Evolutionary conservation across 2,888 invertebrate genomes (phyloP), one percentile per base, ranked within the genome.

Genomic region (Amblyteles armatorius): DNA sequence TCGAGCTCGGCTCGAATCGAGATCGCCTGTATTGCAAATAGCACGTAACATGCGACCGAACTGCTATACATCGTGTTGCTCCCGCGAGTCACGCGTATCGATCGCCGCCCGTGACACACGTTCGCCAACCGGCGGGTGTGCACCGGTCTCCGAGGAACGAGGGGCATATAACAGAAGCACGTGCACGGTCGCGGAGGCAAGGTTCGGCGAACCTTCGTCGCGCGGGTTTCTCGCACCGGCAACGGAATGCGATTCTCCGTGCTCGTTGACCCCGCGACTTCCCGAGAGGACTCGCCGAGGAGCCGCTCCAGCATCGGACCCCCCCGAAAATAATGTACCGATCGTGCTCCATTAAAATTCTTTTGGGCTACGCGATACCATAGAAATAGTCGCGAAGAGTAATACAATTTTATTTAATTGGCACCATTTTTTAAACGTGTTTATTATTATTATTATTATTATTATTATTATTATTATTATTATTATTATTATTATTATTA

Each of bases 181-280:
- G 67, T 9, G n/a, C 22, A 36, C 22, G 60, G 13, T 63, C 29
- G 16, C 26, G 11, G 11, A 71, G 76, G 29, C 26, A 63, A 63
- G 60, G 83, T 79, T 83, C 71, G 79, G 74, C 71, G 80, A 83
- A 67, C 79, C 74, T 22, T 22, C 44, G 57, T 29, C 26, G 60
- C 29, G n/a, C 29, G 33, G 29, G 60, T 63, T 63, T 63, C 60
- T 63, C 60, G 60, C 60, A 16, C 33, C 60, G 44, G 44, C 44
- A 63, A 29, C 16, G 83, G 68, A 84, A 80, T 84, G 80, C 76
- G 63, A 83, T 83, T 83, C 71, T 26, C 22, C 67, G 82, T 78
- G 69, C 71, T 80, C 80, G 77, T 77, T 77, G 80, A 84, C 80
- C 83, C 83, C 74, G 52, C 63, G 52, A 72, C 52, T 65, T 29